Evolutionary conservation across 2,113 vertebrate species (phyloP).

Genomic region (Elaphurus davidianus): DNA sequence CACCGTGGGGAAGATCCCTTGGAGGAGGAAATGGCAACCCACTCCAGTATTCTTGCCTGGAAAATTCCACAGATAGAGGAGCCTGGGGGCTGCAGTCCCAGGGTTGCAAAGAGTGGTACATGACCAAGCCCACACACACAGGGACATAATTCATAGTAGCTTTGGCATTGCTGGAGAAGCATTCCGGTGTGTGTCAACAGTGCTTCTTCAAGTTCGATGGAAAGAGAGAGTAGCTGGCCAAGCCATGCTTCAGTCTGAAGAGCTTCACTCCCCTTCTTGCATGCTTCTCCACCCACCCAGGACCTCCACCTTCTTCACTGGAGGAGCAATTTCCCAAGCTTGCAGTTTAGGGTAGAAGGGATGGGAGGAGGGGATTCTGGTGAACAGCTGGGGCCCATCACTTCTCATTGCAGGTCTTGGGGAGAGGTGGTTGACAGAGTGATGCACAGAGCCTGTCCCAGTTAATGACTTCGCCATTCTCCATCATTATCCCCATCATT

Average conservation of each 20-base stretch:
- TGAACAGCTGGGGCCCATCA: slow-evolving; percentile 98
- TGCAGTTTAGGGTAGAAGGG: slow-evolving; percentile 62
- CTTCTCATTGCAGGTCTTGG: slow-evolving; percentile 94
- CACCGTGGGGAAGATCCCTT: neutral
- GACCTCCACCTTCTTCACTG: neutral
- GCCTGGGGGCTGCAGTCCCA: neutral
- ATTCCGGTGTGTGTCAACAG: neutral
- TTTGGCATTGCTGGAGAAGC: neutral
- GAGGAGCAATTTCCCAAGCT: slow-evolving; percentile 58
- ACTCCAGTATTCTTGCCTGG: neutral
- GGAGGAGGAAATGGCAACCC: neutral
- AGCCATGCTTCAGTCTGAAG: neutral
- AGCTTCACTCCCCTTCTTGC: neutral
- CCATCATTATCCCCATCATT: slow-evolving; percentile 99
- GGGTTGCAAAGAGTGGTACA: neutral
- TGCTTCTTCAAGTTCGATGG: neutral
- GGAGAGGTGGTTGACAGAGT: slow-evolving; percentile 97
- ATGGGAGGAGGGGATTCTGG: slow-evolving; percentile 78
- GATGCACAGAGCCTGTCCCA: slow-evolving; percentile 97
- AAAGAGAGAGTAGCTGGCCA: neutral
- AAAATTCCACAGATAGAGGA: neutral
- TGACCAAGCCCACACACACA: neutral
- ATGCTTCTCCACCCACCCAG: neutral
- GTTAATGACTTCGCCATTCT: slow-evolving; percentile 99
- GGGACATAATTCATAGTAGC: neutral